Percentiles rank a stretch among this genome's conserved stretches.
These are phyloP conservation scores for Heliconius erato DNA, from an alignment of 2,888 invertebrate species.

Conservation along the genomic window DNA sequence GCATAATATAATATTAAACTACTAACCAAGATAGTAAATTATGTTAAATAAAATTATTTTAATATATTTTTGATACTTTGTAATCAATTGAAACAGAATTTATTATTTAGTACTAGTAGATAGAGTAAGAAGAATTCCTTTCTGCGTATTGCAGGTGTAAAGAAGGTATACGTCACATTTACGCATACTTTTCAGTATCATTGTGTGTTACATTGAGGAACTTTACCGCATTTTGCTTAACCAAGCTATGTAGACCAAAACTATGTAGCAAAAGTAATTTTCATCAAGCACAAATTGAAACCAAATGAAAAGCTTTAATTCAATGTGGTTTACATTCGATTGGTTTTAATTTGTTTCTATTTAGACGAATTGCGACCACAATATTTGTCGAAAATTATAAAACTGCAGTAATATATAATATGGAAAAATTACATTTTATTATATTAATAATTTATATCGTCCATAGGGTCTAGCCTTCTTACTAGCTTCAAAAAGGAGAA, in stretches of 20 bases:
- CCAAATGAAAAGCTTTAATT: conserved; percentile 14
- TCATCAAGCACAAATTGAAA: conserved; percentile 4
- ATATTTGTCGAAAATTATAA: not conserved
- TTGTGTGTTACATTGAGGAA: too few species aligned
- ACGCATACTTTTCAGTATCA: not conserved
- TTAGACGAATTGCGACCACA: conserved; percentile 8
- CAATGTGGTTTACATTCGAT: conserved; percentile 26
- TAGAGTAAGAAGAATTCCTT: not conserved
- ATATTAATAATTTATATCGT: too few species aligned
- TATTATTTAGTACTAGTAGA: too few species aligned
- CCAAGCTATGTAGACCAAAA: not conserved
- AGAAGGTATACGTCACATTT: too few species aligned
- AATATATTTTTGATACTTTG: not conserved
- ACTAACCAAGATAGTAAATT: not conserved
- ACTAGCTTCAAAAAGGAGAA: too few species aligned
- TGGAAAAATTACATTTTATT: too few species aligned
- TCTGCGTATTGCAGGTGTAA: too few species aligned
- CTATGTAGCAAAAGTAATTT: not conserved
- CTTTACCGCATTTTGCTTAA: too few species aligned
- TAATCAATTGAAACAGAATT: not conserved
- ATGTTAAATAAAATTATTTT: not conserved
- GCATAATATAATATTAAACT: not conserved
- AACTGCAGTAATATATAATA: too few species aligned
- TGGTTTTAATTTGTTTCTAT: conserved; percentile 25
- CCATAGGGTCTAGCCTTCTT: too few species aligned